Conservation (phyloP, 2,888 invertebrate genomes). For the Drosophila siamana region DNA sequence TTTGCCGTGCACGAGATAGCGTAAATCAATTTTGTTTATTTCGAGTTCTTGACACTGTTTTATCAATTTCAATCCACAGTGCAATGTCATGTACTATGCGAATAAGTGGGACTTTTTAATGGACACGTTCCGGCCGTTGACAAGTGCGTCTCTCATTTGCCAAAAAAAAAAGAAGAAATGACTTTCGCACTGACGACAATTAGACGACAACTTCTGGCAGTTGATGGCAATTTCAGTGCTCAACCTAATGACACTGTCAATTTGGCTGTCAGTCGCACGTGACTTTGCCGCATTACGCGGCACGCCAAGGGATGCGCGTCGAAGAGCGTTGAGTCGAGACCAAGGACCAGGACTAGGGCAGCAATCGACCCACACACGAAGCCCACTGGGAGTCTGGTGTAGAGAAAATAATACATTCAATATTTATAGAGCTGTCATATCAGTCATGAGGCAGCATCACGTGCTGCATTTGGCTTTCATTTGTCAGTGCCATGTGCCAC, state of each 20-base stretch:
- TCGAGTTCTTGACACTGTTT: not conserved
- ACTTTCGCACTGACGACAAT: slow-evolving; percentile 55
- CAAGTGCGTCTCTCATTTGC: slow-evolving; percentile 60
- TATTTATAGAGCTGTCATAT: slow-evolving; percentile 66
- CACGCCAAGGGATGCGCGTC: not conserved
- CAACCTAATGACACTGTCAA: slow-evolving; percentile 66
- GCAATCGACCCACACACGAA: slow-evolving; percentile 39
- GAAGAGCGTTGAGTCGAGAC: not conserved
- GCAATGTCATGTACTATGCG: not conserved
- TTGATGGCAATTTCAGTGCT: slow-evolving; percentile 37
- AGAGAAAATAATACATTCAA: slow-evolving; percentile 34
- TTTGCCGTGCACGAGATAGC: not conserved
- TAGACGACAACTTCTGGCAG: slow-evolving; percentile 34
- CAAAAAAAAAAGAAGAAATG: slow-evolving; percentile 66
- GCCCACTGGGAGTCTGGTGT: slow-evolving; percentile 13
- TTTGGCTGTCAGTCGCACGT: slow-evolving; percentile 76
- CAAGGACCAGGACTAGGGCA: not conserved
- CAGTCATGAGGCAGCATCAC: slow-evolving; percentile 56
- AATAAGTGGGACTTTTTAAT: slow-evolving; percentile 52
- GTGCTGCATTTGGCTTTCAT: slow-evolving; percentile 68
- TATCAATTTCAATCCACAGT: slow-evolving; percentile 24
- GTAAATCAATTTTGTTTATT: not conserved
- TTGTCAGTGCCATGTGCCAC: slow-evolving; percentile 54
- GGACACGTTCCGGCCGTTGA: slow-evolving; percentile 66
- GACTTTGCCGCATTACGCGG: slow-evolving; percentile 61